Evolutionary conservation across 2,797 vertebrate species (phyloP), one percentile per base, ranked within the genome.

Genomic region (Acanthurus leucopareius): DNA sequence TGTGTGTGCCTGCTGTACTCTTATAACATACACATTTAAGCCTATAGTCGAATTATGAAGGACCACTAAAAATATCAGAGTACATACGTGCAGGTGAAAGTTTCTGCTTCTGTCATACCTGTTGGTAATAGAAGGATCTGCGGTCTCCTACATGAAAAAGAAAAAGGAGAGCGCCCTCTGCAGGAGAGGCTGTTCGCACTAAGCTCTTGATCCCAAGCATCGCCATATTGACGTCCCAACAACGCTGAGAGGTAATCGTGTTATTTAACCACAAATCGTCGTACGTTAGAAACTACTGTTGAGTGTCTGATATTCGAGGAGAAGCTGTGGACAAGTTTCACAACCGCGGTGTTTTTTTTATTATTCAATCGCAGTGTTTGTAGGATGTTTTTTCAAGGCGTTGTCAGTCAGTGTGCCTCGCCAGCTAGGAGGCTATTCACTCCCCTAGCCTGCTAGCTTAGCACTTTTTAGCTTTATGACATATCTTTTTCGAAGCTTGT

Each of bases 201-300:
- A 93, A 93, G 92, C 93, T 93, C 85, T 91, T 91, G 86, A 91
- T 93, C 92, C 89, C 80, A 85, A 90, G 93, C 90, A 93, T 94
- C 95, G 95, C 96, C 96, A 96, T 96, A 96, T 96, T 96, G 95
- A 95, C 92, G 92, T 93, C 92, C 91, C 91, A 92, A 92, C 94
- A 95, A 93, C 93, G 93, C 91, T 86, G 90, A 95, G 93, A 96
- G 96, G 96, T 96, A 96, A 86, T 84, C 69, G 84, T 68, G 72
- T 91, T 87, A 85, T 93, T 93, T 89, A 61, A 86, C 76, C 80
- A 53, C 68, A 67, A 84, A 91, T 89, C 74, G 63, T 75, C 80
- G 69, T 45, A 3, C 45, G 73, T 84, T 68, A 44, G 38, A 66
- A 70, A 9, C 66, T 7, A 1, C 68, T 20, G 42, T 16, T 61